phyloP scores from a whole-genome alignment of 2,113 vertebrate genomes.

The Hystrix brachyura region DNA sequence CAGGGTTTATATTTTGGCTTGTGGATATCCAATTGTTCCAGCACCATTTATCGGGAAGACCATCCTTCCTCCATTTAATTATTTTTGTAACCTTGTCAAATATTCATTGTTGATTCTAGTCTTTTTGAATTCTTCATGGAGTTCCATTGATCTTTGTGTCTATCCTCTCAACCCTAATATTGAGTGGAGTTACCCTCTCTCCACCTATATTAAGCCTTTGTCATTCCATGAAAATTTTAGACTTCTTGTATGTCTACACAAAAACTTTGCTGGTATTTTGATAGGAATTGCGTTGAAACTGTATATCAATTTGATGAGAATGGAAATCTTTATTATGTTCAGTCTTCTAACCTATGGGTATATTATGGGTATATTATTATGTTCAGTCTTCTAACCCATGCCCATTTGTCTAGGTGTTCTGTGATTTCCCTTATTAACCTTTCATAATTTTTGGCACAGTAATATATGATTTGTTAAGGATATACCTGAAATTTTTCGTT shows the following conservation, averaged over 20 bases:
- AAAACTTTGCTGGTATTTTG: background rate
- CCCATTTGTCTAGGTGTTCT: background rate
- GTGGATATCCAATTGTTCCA: background rate
- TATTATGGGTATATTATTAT: no score
- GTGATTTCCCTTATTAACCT: background rate
- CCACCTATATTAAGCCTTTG: background rate
- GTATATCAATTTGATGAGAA: background rate
- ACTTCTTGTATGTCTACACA: background rate
- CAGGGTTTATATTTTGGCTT: background rate
- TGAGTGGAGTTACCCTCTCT: background rate
- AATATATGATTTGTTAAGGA: background rate
- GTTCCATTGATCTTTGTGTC: background rate
- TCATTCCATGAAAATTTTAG: background rate
- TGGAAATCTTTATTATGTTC: background rate
- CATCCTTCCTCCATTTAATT: background rate
- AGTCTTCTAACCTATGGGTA: background rate
- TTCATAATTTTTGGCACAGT: background rate
- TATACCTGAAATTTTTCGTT: constrained; percentile 1
- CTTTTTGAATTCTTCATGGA: background rate
- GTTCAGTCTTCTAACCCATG: background rate
- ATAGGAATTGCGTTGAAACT: background rate
- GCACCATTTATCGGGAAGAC: background rate
- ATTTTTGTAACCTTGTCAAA: constrained; percentile 23
- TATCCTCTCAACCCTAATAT: background rate
- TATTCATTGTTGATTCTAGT: background rate